Percentiles rank a stretch among this genome's conserved stretches.
Conservation (phyloP, 2,113 vertebrate species). For the Alligator sinensis region DNA sequence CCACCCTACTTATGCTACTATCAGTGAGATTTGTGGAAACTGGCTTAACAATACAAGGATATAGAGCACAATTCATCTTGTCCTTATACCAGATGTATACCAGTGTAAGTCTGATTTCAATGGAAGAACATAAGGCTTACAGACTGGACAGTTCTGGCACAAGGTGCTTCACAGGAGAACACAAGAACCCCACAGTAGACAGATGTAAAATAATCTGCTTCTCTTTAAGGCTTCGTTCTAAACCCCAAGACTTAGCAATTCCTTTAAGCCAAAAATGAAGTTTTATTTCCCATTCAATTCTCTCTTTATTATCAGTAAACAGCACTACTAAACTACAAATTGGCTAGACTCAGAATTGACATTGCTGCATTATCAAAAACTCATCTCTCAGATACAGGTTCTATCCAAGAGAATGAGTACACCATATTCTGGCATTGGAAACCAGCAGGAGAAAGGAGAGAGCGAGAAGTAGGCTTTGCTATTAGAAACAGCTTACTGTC, state of each 20-base stretch:
- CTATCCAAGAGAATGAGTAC: no score
- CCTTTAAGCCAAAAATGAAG: neutral
- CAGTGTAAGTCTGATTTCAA: neutral
- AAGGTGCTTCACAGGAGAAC: neutral
- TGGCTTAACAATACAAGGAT: neutral
- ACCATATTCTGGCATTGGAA: no score
- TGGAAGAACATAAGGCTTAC: neutral
- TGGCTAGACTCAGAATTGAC: no score
- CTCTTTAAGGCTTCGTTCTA: neutral
- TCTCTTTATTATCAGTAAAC: no score
- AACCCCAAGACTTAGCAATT: neutral
- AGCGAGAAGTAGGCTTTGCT: no score
- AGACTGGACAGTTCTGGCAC: neutral
- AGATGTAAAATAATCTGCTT: neutral
- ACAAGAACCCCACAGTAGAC: neutral
- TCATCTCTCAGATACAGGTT: no score
- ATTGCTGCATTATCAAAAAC: no score
- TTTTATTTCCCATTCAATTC: neutral
- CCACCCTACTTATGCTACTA: no score
- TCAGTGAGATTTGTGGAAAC: neutral
- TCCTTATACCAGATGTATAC: neutral
- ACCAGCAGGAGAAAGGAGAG: no score
- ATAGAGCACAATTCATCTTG: neutral
- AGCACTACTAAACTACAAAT: no score
- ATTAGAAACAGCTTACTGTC: no score